Conservation (phyloP, 2,888 invertebrate genomes). For the Agrilus cyanescens region DNA sequence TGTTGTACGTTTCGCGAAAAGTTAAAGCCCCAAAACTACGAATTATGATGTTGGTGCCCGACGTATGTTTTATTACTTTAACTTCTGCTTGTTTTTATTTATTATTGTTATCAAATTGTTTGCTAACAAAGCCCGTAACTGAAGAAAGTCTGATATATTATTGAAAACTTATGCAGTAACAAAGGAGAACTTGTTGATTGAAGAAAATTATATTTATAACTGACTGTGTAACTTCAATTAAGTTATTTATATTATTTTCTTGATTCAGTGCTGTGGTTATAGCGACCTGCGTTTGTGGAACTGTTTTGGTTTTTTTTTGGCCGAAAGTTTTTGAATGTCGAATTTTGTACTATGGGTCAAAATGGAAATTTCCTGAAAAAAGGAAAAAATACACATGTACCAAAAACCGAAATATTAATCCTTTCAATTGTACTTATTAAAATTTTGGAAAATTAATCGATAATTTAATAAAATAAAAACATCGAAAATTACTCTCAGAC, state of each 20-base stretch:
- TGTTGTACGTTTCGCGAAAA: no score
- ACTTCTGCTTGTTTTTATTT: no score
- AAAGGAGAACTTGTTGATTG: not conserved
- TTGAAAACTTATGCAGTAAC: no score
- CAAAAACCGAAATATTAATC: not conserved
- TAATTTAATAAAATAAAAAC: no score
- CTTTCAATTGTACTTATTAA: no score
- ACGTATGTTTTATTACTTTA: conserved; percentile 7
- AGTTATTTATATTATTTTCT: conserved; percentile 20
- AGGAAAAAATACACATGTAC: conserved; percentile 7
- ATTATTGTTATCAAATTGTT: no score
- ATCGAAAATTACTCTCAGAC: no score
- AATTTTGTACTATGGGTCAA: conserved; percentile 33
- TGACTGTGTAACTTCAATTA: conserved; percentile 3
- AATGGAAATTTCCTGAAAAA: conserved; percentile 25
- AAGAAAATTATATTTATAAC: conserved; percentile 1
- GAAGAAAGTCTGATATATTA: no score
- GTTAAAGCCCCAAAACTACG: no score
- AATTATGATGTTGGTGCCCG: conserved; percentile 11
- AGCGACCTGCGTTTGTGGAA: conserved; percentile 28
- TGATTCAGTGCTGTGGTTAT: conserved; percentile 21
- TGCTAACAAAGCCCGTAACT: no score
- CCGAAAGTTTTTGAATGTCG: conserved; percentile 23
- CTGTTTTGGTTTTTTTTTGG: conserved; percentile 9
- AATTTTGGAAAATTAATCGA: no score